Percentiles rank a stretch among this genome's conserved stretches.
Conservation (phyloP, 2,888 invertebrate species). For the Pammene aurita region DNA sequence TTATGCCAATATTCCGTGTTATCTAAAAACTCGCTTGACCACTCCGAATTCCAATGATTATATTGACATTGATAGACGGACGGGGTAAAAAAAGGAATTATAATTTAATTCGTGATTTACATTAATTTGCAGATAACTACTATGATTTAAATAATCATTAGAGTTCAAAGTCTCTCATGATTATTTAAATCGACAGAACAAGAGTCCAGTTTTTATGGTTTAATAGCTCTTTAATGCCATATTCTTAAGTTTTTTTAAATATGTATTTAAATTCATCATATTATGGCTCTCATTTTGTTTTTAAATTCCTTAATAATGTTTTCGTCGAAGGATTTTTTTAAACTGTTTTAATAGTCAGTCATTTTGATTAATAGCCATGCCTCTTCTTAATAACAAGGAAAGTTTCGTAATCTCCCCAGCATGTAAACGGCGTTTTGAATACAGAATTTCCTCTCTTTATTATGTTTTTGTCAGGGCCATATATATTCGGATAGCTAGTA, state of each 20-base stretch:
- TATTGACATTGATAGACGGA: constrained; percentile 10
- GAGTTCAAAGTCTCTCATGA: too few species aligned
- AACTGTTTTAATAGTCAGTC: not conserved
- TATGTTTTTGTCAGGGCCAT: not conserved
- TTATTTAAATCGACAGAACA: not conserved
- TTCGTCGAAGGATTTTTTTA: not conserved
- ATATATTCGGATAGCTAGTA: not conserved
- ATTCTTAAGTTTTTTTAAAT: too few species aligned
- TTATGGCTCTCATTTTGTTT: not conserved
- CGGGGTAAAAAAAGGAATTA: not conserved
- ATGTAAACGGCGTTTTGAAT: not conserved
- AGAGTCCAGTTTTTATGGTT: constrained; percentile 16
- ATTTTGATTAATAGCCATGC: not conserved
- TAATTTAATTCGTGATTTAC: not conserved
- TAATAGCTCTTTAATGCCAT: not conserved
- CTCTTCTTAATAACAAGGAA: too few species aligned
- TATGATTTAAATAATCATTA: not conserved
- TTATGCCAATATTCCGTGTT: constrained; percentile 1
- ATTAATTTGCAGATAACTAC: not conserved
- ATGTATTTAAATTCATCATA: not conserved
- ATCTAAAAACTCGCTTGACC: constrained; percentile 20
- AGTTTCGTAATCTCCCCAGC: too few species aligned
- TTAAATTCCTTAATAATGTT: too few species aligned
- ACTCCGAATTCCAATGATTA: constrained; percentile 15
- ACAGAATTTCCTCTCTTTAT: not conserved